These are phyloP conservation scores for Heliornis fulica DNA, from an alignment of 2,113 vertebrate species.

Conservation along the genomic window DNA sequence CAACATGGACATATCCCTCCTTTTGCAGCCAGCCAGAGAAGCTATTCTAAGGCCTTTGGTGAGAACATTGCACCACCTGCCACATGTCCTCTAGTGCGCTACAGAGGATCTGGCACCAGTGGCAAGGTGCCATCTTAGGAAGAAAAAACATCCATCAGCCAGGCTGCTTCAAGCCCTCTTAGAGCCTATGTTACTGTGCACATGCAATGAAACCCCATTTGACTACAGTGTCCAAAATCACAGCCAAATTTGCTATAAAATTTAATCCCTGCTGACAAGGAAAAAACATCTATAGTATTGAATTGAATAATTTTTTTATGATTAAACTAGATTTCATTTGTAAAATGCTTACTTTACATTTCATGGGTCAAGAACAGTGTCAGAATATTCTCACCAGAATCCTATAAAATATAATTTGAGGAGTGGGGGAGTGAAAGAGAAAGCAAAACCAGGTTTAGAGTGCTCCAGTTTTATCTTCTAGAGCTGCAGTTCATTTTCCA, in stretches of 20 bases:
- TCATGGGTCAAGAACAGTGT: background rate
- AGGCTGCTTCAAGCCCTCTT: background rate
- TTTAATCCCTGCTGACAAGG: background rate
- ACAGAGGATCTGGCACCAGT: background rate
- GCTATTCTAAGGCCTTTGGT: background rate
- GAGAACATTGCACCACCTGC: background rate
- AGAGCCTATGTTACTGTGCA: background rate
- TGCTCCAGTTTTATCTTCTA: background rate
- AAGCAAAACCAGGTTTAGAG: background rate
- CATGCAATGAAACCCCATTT: background rate
- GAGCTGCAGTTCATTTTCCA: background rate
- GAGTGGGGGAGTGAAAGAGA: background rate
- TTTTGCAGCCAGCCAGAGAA: background rate
- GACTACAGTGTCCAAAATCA: background rate
- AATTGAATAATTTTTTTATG: background rate
- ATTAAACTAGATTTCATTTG: background rate
- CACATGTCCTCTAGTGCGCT: background rate
- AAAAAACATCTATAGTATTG: background rate
- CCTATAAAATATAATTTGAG: background rate
- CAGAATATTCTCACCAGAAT: background rate
- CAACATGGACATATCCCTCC: background rate
- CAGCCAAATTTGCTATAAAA: background rate
- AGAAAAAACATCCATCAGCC: background rate
- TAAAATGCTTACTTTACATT: background rate
- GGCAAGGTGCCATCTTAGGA: rapidly evolving